Conservation (phyloP, 2,797 vertebrate species). For the Fundulus diaphanus region DNA sequence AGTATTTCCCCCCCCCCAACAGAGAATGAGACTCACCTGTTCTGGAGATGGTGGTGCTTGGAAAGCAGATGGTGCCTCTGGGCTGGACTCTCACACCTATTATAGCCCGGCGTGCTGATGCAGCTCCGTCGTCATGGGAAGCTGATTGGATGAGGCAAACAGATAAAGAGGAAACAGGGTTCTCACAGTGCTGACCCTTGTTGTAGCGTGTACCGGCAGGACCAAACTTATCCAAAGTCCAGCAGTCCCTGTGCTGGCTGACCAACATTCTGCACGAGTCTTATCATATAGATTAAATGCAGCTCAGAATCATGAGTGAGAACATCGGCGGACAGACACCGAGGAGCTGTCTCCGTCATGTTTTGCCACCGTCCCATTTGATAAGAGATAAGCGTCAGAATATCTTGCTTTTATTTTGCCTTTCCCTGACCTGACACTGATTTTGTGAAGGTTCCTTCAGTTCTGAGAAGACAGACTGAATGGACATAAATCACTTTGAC, state of each 20-base stretch:
- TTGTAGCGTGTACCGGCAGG: constrained; percentile 53
- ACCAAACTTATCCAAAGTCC: constrained; percentile 66
- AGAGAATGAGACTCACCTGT: constrained; percentile 62
- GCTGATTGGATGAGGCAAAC: constrained; percentile 61
- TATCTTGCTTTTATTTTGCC: background rate
- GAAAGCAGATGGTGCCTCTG: constrained; percentile 58
- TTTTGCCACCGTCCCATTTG: constrained; percentile 14
- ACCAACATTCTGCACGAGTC: constrained; percentile 27
- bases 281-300: constrained; percentile 67
- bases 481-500: background rate
- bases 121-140: background rate
- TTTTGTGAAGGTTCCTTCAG: background rate
- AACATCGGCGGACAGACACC: background rate
- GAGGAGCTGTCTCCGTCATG: background rate
- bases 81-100: constrained; percentile 26
- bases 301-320: constrained; percentile 24
- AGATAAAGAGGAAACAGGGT: background rate
- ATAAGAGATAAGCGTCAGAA: background rate
- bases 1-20: too few species aligned
- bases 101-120: constrained; percentile 46
- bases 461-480: background rate
- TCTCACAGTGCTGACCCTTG: constrained; percentile 56
- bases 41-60: constrained; percentile 32
- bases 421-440: background rate
- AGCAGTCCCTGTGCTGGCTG: constrained; percentile 50